Base-by-base conservation (phyloP, 2,888 invertebrate species). In the Punctoribates punctum region DNA sequence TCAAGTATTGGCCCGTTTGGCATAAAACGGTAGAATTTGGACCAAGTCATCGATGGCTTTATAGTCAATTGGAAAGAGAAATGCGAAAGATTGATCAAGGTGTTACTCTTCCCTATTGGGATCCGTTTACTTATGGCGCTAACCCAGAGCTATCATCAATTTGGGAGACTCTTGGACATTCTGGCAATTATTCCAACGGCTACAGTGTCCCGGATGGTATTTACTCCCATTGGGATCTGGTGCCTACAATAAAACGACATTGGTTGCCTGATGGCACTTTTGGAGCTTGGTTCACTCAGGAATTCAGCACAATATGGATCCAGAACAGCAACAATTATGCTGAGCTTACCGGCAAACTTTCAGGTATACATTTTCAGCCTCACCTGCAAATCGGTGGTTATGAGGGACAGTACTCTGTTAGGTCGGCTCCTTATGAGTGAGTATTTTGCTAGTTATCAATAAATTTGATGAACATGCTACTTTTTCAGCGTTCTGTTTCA, bases 51-150 rank as follows among this genome's bases (percentile, higher is more conserved):
- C 42, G 70, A 11, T 70, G 70, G 70, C 46, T 42, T 23, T 15
- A 23, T 15, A 6, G 13, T 20, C 23, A 42, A 23, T 1, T 70
- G 5, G 70, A 70, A 23, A 70, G 23, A 42, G 23, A 70, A 15
- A 8, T 70, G 42, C 8, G 70, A 70, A 70, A 70, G n/a, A 42
- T 70, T 20, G 42, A 70, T 42, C 70, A 42, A 0, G 42, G 13
- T 15, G 6, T 70, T 5, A 23, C 70, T 11, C n/a, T 70, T 42
- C 70, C 70, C 13, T 70, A 70, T 70, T 70, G 67, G 67, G 67
- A n/a, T n/a, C n/a, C n/a, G n/a, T n/a, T n/a, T n/a, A n/a, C n/a
- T n/a, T n/a, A 34, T 34, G 34, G 20, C 57, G 20, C 57, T 54
- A 8, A 57, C n/a, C 57, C 57, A 4, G 57, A 57, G 11, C 2